phyloP scores from a whole-genome alignment of 1,140 invertebrate species.

The Zaprionus nigranus region DNA sequence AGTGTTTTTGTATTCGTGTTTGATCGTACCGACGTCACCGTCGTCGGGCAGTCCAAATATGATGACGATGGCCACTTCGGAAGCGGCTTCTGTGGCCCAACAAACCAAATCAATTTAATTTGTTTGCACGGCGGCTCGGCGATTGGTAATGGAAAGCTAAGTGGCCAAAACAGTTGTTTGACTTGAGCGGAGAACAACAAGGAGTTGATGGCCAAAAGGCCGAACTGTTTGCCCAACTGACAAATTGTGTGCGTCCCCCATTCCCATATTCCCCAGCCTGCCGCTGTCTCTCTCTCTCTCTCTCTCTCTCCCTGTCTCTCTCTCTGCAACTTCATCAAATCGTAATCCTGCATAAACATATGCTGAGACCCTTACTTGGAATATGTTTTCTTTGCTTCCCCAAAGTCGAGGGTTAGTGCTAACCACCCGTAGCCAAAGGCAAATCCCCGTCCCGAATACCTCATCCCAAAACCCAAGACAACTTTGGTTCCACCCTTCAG shows the following conservation, averaged over 20 bases:
- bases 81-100: conserved; percentile 76
- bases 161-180: conserved; percentile 72
- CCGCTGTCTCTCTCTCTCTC: not conserved
- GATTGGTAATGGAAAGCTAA: conserved; percentile 80
- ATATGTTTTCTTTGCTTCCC: conserved; percentile 59
- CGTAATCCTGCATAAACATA: conserved; percentile 64
- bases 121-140: conserved; percentile 70
- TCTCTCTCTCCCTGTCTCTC: not conserved
- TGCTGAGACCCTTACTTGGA: conserved; percentile 37
- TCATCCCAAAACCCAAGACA: conserved; percentile 2
- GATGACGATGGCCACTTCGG: conserved; percentile 60
- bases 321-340: conserved; percentile 11
- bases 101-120: conserved; percentile 76
- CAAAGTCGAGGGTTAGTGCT: conserved; percentile 48
- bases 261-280: not conserved
- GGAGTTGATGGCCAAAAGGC: conserved; percentile 39
- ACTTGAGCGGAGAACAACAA: conserved; percentile 28
- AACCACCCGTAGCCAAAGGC: conserved; percentile 70
- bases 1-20: conserved; percentile 45
- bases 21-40: conserved; percentile 62
- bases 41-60: conserved; percentile 22
- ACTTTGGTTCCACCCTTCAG: conserved; percentile 61
- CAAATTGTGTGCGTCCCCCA: conserved; percentile 55
- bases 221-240: conserved; percentile 53
- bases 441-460: conserved; percentile 15